Evolutionary conservation across 2,888 invertebrate genomes (phyloP), one percentile per base, ranked within the genome.

Genomic region (Dasypolia templi): DNA sequence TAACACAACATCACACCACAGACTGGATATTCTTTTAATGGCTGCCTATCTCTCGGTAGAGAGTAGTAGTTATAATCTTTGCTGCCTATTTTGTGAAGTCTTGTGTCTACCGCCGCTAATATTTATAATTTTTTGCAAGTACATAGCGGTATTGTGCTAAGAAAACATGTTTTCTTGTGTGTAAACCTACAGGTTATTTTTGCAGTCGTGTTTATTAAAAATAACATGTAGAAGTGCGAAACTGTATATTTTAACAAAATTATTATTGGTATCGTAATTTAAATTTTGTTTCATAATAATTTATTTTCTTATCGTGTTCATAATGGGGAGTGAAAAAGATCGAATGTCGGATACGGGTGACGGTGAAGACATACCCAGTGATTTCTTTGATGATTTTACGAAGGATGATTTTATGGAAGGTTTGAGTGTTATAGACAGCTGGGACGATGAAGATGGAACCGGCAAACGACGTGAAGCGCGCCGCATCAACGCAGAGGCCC

Each of bases 381-480:
- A 96, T 91, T 96, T 96, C 87, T 96, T 96, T 85, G 96, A 96
- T 82, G 96, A 96, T 82, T 96, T 96, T 87, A 90, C 81, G 74
- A 96, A 93, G 84, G 95, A 94, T 14, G 95, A 96, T 46, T 96
- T 96, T 87, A 95, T 96, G 86, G 92, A 94, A 86, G 95, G 96
- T 86, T 93, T 96, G 46, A 95, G 94, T 91, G 95, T 96, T 69
- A 93, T 96, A 66, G 96, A 96, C 80, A 95, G 94, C 86, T 95
- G 95, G 95, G 92, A 94, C 63, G 95, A 93, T 49, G 89, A 89
- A 46, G 89, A 87, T 55, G 77, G 72, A 46, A 26, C 58, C 51
- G 58, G 56, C 29, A 77, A 79, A 55, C 74, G 62, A 35, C 74
- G 66, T 62, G 81, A 73, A 58, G 29, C 81, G 69, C 85, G 79